phyloP scores from a whole-genome alignment of 1,140 invertebrate genomes.

The Saccostrea glomerata region DNA sequence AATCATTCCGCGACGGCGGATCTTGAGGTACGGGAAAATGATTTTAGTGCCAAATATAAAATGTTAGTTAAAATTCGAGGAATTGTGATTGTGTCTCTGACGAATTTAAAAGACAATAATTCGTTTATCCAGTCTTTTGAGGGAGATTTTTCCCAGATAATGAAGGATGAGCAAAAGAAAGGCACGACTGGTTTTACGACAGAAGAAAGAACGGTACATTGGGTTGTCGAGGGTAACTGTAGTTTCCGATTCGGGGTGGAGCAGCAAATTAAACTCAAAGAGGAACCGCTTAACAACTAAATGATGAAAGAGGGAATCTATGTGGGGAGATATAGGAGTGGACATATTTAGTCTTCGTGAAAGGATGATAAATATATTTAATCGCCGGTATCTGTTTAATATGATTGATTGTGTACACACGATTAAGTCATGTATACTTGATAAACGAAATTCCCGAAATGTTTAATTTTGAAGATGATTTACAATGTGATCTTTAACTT shows the following conservation, averaged over 20 bases:
- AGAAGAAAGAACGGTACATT: conserved; percentile 69
- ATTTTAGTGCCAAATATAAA: conserved; percentile 78
- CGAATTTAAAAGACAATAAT: conserved; percentile 78
- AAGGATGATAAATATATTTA: background rate
- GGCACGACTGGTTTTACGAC: conserved; percentile 65
- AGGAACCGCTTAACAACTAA: conserved; percentile 53
- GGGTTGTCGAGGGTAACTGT: conserved; percentile 72
- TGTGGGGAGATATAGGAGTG: background rate
- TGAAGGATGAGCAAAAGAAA: conserved; percentile 64
- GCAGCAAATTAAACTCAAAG: conserved; percentile 74
- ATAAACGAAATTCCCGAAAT: conserved; percentile 1
- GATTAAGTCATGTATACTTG: background rate
- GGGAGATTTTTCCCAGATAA: conserved; percentile 76
- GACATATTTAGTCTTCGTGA: background rate
- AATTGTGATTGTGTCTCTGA: conserved; percentile 75
- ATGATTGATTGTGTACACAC: background rate
- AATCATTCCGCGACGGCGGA: conserved; percentile 77
- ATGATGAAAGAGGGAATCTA: background rate
- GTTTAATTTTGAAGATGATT: conserved; percentile 16
- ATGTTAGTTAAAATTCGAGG: conserved; percentile 77
- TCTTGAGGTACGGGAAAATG: conserved; percentile 79
- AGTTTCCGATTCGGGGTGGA: conserved; percentile 78
- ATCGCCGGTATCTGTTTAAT: background rate
- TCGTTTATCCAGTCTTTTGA: conserved; percentile 75
- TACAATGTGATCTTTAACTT: background rate